These are phyloP conservation scores for Caenorhabditis sp. DNA, from an alignment of 2,888 invertebrate genomes.

Conservation along the genomic window DNA sequence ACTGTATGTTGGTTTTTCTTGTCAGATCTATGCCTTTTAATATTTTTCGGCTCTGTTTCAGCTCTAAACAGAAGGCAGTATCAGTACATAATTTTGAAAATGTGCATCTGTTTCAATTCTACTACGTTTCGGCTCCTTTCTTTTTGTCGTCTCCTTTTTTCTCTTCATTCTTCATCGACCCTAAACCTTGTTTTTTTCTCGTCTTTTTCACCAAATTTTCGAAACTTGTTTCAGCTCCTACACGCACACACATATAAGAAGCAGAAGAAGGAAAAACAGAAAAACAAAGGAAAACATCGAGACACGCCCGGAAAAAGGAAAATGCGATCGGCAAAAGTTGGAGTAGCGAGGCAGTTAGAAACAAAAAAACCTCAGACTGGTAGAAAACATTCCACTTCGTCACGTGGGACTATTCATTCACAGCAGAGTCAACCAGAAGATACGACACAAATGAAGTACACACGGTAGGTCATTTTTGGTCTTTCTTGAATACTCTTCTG, in stretches of 20 bases:
- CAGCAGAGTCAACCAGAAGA: conserved; percentile 38
- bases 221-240: not conserved
- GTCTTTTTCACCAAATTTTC: not conserved
- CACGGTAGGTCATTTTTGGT: conserved; percentile 16
- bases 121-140: not conserved
- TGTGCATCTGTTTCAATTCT: not conserved
- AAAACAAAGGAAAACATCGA: conserved; percentile 13
- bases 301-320: conserved; percentile 3
- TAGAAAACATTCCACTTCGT: conserved; percentile 51
- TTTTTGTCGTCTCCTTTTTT: not conserved
- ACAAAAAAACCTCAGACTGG: conserved; percentile 46
- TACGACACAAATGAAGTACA: conserved; percentile 54
- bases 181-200: not conserved
- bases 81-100: too few species aligned
- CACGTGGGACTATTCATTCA: conserved; percentile 46
- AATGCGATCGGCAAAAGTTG: conserved; percentile 55
- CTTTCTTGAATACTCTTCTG: not conserved
- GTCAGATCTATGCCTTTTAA: not conserved
- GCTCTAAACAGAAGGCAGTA: too few species aligned
- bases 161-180: too few species aligned
- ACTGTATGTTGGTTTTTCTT: not conserved
- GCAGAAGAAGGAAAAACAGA: conserved; percentile 11
- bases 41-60: too few species aligned
- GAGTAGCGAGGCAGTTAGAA: conserved; percentile 53
- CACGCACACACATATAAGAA: conserved; percentile 4